These are phyloP conservation scores for Numenius arquata DNA, from an alignment of 2,113 vertebrate species.

Conservation along the genomic window DNA sequence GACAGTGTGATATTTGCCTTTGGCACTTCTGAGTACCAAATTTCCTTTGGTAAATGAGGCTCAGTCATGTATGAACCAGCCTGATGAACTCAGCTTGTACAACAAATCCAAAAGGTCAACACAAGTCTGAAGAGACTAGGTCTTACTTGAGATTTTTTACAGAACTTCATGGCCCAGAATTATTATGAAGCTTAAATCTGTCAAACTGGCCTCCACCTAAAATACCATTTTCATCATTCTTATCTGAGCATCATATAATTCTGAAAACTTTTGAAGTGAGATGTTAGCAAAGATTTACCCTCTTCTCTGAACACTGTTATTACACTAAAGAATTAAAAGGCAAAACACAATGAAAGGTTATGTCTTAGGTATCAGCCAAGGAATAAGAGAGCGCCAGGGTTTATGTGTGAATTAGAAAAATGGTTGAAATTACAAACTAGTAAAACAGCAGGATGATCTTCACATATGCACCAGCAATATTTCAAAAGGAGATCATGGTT, in stretches of 20 bases:
- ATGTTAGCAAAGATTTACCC: not conserved
- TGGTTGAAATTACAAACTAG: not conserved
- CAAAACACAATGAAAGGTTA: not conserved
- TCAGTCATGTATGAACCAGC: not conserved
- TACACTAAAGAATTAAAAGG: not conserved
- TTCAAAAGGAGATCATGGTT: not conserved
- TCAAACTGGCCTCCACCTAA: not conserved
- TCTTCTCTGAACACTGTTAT: not conserved
- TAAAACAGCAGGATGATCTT: not conserved
- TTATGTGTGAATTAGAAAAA: not conserved
- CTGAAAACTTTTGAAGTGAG: not conserved
- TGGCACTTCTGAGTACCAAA: not conserved
- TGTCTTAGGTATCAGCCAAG: accelerated
- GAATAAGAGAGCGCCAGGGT: not conserved
- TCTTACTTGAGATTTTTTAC: not conserved
- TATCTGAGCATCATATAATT: not conserved
- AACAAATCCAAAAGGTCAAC: not conserved
- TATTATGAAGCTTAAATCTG: not conserved
- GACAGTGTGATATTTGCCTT: too few relatives aligned
- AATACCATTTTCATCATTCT: not conserved
- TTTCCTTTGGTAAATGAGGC: not conserved
- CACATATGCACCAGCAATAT: not conserved
- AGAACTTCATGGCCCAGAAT: not conserved
- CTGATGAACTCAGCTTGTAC: not conserved
- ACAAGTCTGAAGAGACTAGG: not conserved